Percentiles rank a stretch among this genome's conserved stretches.
phyloP scores from a whole-genome alignment of 2,113 vertebrate species.

The Petrocephalus zakoni region DNA sequence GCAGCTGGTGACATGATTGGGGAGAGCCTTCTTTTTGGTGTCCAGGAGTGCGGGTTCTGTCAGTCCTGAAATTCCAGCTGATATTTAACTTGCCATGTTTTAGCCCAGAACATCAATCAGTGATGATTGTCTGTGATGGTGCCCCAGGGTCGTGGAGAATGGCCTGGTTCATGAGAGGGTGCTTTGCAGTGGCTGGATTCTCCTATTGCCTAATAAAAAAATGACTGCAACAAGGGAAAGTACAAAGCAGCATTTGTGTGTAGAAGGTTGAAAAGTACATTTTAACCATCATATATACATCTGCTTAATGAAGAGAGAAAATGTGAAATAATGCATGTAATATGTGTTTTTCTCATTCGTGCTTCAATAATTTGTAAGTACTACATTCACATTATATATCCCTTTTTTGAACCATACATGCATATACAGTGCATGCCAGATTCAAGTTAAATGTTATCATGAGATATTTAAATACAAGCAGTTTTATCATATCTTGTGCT shows the following conservation, averaged over 20 bases:
- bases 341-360: not conserved
- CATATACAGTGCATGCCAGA: not conserved
- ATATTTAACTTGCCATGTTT: not conserved
- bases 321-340: not conserved
- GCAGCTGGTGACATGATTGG: not conserved
- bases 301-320: not conserved
- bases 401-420: not conserved
- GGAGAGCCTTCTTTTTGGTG: not conserved
- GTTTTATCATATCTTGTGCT: not conserved
- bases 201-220: slow-evolving; percentile 4
- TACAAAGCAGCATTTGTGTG: not conserved
- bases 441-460: not conserved
- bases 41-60: not conserved
- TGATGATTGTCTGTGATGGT: not conserved
- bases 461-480: not conserved
- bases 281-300: not conserved
- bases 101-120: not conserved
- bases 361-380: not conserved
- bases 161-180: not conserved
- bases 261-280: not conserved
- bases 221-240: not conserved
- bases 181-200: not conserved
- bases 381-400: not conserved
- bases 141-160: not conserved
- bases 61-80: not conserved